phyloP scores from a whole-genome alignment of 2,797 vertebrate genomes.

The Ctenochaetus hawaiiensis region DNA sequence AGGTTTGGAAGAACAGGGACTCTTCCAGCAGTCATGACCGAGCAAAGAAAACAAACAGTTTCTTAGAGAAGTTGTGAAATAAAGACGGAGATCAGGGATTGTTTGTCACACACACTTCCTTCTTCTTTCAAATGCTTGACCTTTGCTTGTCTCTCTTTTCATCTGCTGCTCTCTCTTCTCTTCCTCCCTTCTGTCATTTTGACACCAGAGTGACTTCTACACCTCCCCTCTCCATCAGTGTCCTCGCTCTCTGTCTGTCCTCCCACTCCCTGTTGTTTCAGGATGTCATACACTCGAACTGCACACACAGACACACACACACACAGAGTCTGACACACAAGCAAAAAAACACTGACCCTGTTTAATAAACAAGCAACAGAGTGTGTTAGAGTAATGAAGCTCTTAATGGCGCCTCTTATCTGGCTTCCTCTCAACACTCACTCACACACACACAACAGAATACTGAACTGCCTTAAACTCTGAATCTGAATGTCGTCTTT shows the following conservation, averaged over 20 bases:
- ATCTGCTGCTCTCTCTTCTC: slow-evolving; percentile 44
- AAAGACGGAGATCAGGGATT: slow-evolving; percentile 45
- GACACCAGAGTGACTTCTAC: slow-evolving; percentile 57
- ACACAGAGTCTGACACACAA: not conserved
- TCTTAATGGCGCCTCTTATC: slow-evolving; percentile 77
- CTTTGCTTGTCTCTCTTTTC: slow-evolving; percentile 56
- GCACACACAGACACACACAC: slow-evolving; percentile 11
- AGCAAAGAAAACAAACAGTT: slow-evolving; percentile 35
- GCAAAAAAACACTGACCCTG: slow-evolving; percentile 38
- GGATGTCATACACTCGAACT: slow-evolving; percentile 32
- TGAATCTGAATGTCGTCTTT: slow-evolving; percentile 67
- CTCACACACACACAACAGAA: slow-evolving; percentile 20
- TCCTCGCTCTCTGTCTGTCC: slow-evolving; percentile 30
- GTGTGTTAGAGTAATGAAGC: slow-evolving; percentile 63
- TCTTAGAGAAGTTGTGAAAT: slow-evolving; percentile 48
- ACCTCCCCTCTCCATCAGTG: slow-evolving; percentile 53
- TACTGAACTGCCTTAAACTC: slow-evolving; percentile 35
- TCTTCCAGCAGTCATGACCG: slow-evolving; percentile 16
- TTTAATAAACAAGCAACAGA: slow-evolving; percentile 72
- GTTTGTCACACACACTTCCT: slow-evolving; percentile 57
- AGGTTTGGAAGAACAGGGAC: slow-evolving; percentile 1
- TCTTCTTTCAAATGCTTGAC: slow-evolving; percentile 65
- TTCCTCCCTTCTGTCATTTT: slow-evolving; percentile 63
- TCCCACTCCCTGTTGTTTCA: slow-evolving; percentile 22
- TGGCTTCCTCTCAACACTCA: slow-evolving; percentile 61